Evolutionary conservation across 2,113 vertebrate genomes (phyloP).

Genomic region (Daphoenositta chrysoptera): DNA sequence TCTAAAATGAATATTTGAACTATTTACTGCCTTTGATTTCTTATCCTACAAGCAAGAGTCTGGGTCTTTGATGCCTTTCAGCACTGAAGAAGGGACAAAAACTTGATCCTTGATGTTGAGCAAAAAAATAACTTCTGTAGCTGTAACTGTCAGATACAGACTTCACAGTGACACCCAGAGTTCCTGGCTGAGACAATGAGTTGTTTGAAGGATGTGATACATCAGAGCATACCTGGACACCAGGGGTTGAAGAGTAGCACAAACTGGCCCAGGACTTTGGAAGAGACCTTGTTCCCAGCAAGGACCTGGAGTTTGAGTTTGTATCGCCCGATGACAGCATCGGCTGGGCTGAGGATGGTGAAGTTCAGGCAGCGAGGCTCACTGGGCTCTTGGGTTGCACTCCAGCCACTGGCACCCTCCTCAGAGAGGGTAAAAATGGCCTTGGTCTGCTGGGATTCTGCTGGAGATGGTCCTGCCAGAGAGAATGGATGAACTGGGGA

Average conservation of each 20-base stretch:
- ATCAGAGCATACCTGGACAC: conserved; percentile 69
- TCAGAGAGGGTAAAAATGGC: conserved; percentile 58
- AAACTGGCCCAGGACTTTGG: conserved; percentile 27
- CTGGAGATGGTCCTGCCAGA: conserved; percentile 68
- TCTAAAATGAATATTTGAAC: neutral
- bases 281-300: neutral
- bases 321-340: conserved; percentile 70
- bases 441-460: conserved; percentile 72
- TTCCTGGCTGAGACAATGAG: neutral
- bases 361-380: conserved; percentile 18
- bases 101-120: neutral
- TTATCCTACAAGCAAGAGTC: neutral
- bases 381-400: neutral
- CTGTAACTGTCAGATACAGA: neutral
- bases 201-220: neutral
- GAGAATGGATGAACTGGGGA: neutral
- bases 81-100: neutral
- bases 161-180: neutral
- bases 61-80: neutral
- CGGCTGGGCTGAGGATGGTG: conserved; percentile 52
- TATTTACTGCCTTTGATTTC: neutral
- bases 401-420: conserved; percentile 58
- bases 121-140: neutral
- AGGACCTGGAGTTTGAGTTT: neutral
- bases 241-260: conserved; percentile 82